Conservation (phyloP, 1,140 invertebrate species). For the Lutraria rhynchaena region DNA sequence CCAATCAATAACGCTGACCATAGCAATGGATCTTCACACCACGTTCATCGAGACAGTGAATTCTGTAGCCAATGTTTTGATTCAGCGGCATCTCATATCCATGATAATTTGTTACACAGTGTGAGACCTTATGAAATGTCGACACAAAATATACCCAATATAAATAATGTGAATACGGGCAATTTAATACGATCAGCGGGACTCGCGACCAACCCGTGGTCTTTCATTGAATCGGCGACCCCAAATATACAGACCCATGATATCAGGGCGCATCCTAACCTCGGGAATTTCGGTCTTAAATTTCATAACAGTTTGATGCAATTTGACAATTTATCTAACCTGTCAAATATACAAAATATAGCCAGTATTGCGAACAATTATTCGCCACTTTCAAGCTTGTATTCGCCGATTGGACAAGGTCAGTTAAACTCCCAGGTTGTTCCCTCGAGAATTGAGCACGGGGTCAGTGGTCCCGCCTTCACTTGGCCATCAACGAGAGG, state of each 20-base stretch:
- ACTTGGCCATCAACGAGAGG: constrained; percentile 43
- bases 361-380: constrained; percentile 54
- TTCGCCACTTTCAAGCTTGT: constrained; percentile 37
- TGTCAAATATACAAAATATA: constrained; percentile 38
- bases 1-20: neutral
- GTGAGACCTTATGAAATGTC: constrained; percentile 54
- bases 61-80: constrained; percentile 56
- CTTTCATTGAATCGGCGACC: constrained; percentile 34
- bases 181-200: constrained; percentile 48
- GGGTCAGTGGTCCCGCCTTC: constrained; percentile 38
- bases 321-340: constrained; percentile 48
- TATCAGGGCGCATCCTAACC: constrained; percentile 18
- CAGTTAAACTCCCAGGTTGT: constrained; percentile 35
- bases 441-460: constrained; percentile 33
- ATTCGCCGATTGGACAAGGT: constrained; percentile 44
- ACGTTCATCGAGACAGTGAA: constrained; percentile 21
- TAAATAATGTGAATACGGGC: constrained; percentile 39
- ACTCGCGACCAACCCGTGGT: constrained; percentile 15
- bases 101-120: constrained; percentile 59
- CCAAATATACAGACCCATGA: constrained; percentile 28
- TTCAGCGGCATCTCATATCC: constrained; percentile 47
- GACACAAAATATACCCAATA: constrained; percentile 50
- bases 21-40: neutral
- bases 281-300: constrained; percentile 48
- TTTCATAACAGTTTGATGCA: constrained; percentile 56